phyloP scores from a whole-genome alignment of 2,113 vertebrate genomes.

The Artemisiospiza belli region DNA sequence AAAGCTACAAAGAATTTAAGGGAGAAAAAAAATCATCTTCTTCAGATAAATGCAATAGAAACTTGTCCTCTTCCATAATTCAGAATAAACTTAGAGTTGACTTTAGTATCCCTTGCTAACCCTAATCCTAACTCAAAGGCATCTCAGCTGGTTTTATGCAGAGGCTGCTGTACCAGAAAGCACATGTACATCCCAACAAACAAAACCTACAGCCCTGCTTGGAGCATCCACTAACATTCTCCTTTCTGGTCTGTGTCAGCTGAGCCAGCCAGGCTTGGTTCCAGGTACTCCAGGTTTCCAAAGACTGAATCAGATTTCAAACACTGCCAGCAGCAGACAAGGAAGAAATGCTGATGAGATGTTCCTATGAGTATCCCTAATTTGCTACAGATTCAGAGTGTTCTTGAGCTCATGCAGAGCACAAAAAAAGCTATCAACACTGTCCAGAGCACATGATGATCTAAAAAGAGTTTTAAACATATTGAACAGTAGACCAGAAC shows the following conservation, averaged over 20 bases:
- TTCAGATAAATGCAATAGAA: background rate
- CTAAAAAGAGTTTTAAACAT: background rate
- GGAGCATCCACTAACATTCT: background rate
- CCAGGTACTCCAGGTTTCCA: background rate
- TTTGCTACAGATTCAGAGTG: background rate
- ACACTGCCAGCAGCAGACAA: background rate
- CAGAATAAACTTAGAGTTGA: background rate
- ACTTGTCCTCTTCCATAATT: background rate
- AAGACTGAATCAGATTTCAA: background rate
- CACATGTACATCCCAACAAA: rapidly evolving
- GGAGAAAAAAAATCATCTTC: background rate
- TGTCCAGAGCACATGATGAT: background rate
- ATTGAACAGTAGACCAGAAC: background rate
- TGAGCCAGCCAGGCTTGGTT: background rate
- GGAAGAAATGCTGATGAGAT: background rate
- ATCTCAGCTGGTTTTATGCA: background rate
- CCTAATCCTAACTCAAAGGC: background rate
- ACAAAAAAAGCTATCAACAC: background rate
- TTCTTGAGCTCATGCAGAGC: background rate
- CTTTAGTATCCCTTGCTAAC: background rate
- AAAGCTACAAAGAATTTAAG: background rate
- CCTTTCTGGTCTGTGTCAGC: background rate
- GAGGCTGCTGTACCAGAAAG: background rate
- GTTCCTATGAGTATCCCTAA: background rate
- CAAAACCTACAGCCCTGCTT: background rate